Conservation (phyloP, 2,797 vertebrate genomes). For the Manis pentadactyla region DNA sequence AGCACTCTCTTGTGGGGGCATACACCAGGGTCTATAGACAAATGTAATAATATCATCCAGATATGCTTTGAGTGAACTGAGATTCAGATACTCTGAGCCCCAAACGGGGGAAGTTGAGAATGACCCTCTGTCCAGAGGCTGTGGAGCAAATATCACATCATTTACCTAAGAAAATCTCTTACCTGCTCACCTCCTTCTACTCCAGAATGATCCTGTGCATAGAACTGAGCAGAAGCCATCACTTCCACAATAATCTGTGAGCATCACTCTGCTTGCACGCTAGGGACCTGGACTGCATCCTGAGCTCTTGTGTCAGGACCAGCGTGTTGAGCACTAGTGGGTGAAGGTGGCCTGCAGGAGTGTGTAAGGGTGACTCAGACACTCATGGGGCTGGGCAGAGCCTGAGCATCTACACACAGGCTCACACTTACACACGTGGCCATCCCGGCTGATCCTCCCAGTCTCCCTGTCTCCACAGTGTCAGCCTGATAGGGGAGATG, state of each 20-base stretch:
- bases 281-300: too few relatives aligned
- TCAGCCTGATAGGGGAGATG: neutral
- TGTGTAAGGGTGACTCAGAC: neutral
- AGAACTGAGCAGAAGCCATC: neutral
- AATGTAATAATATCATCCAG: neutral
- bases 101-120: neutral
- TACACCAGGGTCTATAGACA: neutral
- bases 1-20: neutral
- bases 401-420: neutral
- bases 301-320: neutral
- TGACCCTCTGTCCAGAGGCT: neutral
- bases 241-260: neutral
- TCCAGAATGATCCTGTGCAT: neutral
- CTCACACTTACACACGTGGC: neutral
- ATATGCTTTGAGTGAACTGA: neutral
- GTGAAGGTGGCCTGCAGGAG: neutral
- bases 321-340: rapidly evolving
- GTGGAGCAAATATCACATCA: neutral
- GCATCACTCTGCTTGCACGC: neutral
- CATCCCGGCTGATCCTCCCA: neutral
- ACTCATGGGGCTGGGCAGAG: rapidly evolving
- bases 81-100: neutral
- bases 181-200: neutral
- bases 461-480: neutral
- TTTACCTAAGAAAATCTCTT: neutral